A percentile compares a stretch with the other conserved stretches of the same genome.
Conservation (phyloP, 2,113 vertebrate species). For the Lota lota region DNA sequence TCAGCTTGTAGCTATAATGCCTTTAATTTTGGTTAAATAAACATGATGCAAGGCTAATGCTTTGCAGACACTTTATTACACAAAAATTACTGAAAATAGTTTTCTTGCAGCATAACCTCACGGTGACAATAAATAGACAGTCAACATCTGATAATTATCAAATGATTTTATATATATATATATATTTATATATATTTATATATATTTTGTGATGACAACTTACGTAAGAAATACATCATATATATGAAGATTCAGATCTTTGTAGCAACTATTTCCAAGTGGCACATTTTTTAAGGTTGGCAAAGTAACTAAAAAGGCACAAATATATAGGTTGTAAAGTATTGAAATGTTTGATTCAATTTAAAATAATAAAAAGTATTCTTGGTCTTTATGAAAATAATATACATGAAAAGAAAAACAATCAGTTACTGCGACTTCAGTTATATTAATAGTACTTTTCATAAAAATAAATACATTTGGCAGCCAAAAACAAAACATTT, state of each 20-base stretch:
- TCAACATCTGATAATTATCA: constrained; percentile 73
- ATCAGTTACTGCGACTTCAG: constrained; percentile 50
- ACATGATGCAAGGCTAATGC: constrained; percentile 65
- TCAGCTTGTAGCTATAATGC: no score
- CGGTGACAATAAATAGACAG: constrained; percentile 88
- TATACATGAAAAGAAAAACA: constrained; percentile 24
- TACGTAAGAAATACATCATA: constrained; percentile 80
- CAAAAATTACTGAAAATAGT: constrained; percentile 99
- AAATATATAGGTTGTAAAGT: constrained; percentile 77
- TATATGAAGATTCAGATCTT: constrained; percentile 85
- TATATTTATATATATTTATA: constrained; percentile 81
- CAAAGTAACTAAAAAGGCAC: constrained; percentile 88
- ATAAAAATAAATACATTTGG: constrained; percentile 72
- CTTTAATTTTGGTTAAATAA: constrained; percentile 1
- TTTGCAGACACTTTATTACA: constrained; percentile 99
- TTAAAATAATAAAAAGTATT: constrained; percentile 10
- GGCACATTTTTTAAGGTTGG: constrained; percentile 79
- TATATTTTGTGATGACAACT: constrained; percentile 69
- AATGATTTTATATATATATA: constrained; percentile 79
- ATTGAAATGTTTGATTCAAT: constrained; percentile 54
- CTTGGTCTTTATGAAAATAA: constrained; percentile 18
- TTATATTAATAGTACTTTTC: not conserved
- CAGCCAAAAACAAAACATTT: constrained; percentile 81
- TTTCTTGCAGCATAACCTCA: constrained; percentile 94
- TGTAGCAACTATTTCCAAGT: constrained; percentile 83